Conservation (phyloP, 2,888 invertebrate species). For the Pantelozetes paolii region DNA sequence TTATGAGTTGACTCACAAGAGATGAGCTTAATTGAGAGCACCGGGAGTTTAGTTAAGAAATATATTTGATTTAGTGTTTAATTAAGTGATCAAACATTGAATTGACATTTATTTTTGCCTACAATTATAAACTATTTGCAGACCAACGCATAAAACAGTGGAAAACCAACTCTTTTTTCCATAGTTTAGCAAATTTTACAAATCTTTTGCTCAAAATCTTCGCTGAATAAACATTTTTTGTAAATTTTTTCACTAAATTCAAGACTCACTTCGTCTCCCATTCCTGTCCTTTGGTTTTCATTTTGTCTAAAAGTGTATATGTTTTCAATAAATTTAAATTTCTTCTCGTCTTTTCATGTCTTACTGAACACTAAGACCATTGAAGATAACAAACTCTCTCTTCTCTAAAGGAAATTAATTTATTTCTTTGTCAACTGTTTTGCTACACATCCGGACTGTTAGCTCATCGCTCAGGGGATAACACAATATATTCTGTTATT, state of each 20-base stretch:
- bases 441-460: not conserved
- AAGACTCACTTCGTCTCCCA: not conserved
- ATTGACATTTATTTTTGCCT: not conserved
- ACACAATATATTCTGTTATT: not conserved
- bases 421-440: not conserved
- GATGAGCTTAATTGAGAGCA: not conserved
- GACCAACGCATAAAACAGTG: too few species aligned
- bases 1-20: not conserved
- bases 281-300: not conserved
- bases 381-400: not conserved
- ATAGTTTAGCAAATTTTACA: too few species aligned
- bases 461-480: not conserved
- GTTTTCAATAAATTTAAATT: not conserved
- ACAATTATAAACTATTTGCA: not conserved
- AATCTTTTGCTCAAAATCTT: too few species aligned
- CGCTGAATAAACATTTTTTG: not conserved
- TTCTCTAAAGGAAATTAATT: not conserved
- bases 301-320: not conserved
- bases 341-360: too few species aligned
- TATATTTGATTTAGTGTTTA: not conserved
- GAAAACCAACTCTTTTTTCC: too few species aligned
- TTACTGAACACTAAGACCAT: not conserved
- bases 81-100: not conserved
- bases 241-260: not conserved
- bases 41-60: not conserved